These are phyloP conservation scores for Herpetotheres cachinnans DNA, from an alignment of 2,113 vertebrate genomes.

Conservation along the genomic window DNA sequence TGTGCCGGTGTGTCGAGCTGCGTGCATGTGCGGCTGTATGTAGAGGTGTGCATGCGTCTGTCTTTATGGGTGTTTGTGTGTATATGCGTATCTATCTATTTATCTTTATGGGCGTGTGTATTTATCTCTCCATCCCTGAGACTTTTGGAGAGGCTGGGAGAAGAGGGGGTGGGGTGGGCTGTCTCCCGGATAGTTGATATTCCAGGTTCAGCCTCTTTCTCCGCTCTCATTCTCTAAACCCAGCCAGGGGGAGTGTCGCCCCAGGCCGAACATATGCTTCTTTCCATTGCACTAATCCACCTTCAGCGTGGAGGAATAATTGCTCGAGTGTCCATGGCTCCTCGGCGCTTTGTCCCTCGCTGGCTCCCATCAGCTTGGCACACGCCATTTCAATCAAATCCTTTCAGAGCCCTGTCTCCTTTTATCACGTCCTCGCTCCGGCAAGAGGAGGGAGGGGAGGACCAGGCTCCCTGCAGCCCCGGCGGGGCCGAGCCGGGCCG, in stretches of 20 bases:
- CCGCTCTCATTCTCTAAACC: constrained; percentile 90
- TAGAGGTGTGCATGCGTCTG: not conserved
- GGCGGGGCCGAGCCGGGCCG: not conserved
- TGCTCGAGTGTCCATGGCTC: constrained; percentile 99
- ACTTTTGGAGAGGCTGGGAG: constrained; percentile 51
- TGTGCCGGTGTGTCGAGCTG: fast-evolving
- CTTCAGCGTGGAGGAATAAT: constrained; percentile 99
- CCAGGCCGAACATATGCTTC: constrained; percentile 99
- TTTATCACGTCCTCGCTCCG: constrained; percentile 88
- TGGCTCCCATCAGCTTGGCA: constrained; percentile 98
- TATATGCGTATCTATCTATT: not conserved
- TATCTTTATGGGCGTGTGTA: not conserved
- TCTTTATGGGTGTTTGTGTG: not conserved
- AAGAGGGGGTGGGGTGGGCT: constrained; percentile 50
- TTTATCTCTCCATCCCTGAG: constrained; percentile 16
- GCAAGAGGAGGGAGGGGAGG: constrained; percentile 77
- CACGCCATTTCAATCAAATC: constrained; percentile 99
- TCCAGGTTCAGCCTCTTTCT: constrained; percentile 84
- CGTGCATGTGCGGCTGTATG: fast-evolving
- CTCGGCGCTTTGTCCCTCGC: constrained; percentile 97
- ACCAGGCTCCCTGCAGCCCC: constrained; percentile 69
- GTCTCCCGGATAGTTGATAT: constrained; percentile 85
- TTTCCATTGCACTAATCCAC: constrained; percentile 99
- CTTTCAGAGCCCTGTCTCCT: constrained; percentile 86
- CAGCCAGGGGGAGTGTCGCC: constrained; percentile 98